Base-by-base conservation (phyloP, 2,888 invertebrate species). In the Pterostichus madidus region DNA sequence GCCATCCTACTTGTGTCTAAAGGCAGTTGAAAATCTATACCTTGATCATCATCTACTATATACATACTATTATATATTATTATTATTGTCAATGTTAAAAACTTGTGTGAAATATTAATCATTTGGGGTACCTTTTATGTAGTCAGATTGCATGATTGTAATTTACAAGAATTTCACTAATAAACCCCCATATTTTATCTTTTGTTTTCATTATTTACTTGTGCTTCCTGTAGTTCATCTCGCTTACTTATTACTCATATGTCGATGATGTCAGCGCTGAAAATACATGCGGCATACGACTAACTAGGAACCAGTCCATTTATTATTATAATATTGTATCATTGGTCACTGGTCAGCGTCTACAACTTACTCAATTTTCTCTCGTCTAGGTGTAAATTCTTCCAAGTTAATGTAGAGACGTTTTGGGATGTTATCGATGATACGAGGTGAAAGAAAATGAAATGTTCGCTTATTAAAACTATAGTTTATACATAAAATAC, bases 401-500 rank as follows among this genome's bases (percentile, higher is more conserved):
- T 56, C 53, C 53, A 46, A 46, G n/a, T 46, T 4, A n/a, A 31
- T 56, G 56, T 56, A 56, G 15, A 56, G n/a, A n/a, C 17, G 59
- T 59, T 59, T 31, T 59, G 59, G 59, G 64, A 64, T 64, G 31
- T 59, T 59, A 59, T 59, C 31, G 49, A 11, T 59, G 24, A 59
- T 59, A 35, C 7, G 32, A 64, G 52, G 52, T 75, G 32, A 75
- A 75, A 52, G 75, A 52, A 75, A 75, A 39, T 71, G 68, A 59
- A 59, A 83, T 61, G 15, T 77, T 83, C 77, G 64, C 68, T 83
- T 83, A 83, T 52, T 83, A 83, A 83, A 83, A 83, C 64, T 83
- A 76, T 83, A 83, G 77, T 83, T 83, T 83, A 83, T 83, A 83
- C 83, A 83, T 81, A 81, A 77, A 83, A 83, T 83, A 83, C 83